Evolutionary conservation across 2,888 invertebrate species (phyloP).

Genomic region (Lasioglossum lativentre): DNA sequence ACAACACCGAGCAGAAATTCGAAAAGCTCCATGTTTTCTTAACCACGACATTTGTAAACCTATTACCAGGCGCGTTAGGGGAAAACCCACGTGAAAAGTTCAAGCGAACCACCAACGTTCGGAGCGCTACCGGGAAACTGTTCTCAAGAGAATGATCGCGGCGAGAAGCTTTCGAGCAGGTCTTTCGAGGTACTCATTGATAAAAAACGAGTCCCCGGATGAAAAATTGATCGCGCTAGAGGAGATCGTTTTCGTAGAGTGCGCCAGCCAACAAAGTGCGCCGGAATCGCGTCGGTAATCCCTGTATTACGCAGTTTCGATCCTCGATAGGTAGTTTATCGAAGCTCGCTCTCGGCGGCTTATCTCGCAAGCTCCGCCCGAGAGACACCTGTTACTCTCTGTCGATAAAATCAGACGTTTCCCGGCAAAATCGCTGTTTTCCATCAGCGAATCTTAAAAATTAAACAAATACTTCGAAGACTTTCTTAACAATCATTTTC

Average conservation of each 20-base stretch:
- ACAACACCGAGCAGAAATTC: neutral
- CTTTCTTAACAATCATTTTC: neutral
- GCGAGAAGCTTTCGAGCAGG: too few relatives aligned
- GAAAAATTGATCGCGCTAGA: neutral
- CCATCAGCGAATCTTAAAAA: neutral
- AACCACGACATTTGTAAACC: neutral
- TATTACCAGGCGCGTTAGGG: neutral
- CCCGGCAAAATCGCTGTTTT: neutral
- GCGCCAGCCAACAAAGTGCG: neutral
- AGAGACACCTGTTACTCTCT: constrained; percentile 39
- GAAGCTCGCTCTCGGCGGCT: constrained; percentile 12
- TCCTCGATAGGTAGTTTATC: constrained; percentile 42
- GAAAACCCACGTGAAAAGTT: neutral
- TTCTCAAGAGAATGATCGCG: neutral
- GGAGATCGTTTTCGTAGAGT: neutral
- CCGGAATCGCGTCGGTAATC: constrained; percentile 46
- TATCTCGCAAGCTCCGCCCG: constrained; percentile 31
- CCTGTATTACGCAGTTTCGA: neutral
- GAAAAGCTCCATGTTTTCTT: neutral
- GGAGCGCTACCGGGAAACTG: neutral
- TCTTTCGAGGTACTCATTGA: neutral
- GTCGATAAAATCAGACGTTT: constrained; percentile 48
- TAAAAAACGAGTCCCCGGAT: neutral
- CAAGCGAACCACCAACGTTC: neutral
- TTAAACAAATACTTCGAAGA: neutral